Conservation (phyloP, 2,797 vertebrate species). For the Podargus strigoides region DNA sequence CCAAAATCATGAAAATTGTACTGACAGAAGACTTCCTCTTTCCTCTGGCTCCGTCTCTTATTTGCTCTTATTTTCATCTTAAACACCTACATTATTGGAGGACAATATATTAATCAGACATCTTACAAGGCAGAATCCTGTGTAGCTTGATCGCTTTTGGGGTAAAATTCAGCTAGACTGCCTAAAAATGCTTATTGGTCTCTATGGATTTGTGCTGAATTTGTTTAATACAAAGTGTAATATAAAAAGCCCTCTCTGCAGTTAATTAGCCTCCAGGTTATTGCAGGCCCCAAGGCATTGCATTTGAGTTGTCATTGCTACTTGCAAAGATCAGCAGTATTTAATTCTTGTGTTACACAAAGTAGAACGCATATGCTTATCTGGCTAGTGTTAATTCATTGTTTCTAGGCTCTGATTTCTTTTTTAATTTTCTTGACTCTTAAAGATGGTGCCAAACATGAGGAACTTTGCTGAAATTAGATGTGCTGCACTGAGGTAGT, state of each 20-base stretch:
- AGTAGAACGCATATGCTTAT: neutral
- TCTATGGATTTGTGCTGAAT: slow-evolving; percentile 35
- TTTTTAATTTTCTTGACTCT: neutral
- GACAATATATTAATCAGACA: neutral
- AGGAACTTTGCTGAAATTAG: neutral
- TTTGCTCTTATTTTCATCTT: neutral
- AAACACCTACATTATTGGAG: neutral
- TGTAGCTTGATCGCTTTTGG: neutral
- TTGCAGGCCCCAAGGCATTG: neutral
- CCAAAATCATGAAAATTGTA: neutral
- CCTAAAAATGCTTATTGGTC: slow-evolving; percentile 42
- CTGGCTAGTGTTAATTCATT: neutral
- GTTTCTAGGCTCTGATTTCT: neutral
- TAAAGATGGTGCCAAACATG: neutral
- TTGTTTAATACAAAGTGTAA: slow-evolving; percentile 25
- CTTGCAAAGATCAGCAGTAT: slow-evolving; percentile 43
- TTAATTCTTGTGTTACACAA: slow-evolving; percentile 1
- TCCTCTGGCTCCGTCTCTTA: neutral
- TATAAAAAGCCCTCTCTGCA: neutral
- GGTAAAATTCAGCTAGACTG: slow-evolving; percentile 13
- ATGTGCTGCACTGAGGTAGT: neutral
- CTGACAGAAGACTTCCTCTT: neutral
- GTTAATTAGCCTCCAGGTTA: slow-evolving; percentile 54
- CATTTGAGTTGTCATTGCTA: slow-evolving; percentile 17
- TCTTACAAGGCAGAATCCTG: neutral